Conservation (phyloP, 2,888 invertebrate species). For the Dryobotodes eremita region DNA sequence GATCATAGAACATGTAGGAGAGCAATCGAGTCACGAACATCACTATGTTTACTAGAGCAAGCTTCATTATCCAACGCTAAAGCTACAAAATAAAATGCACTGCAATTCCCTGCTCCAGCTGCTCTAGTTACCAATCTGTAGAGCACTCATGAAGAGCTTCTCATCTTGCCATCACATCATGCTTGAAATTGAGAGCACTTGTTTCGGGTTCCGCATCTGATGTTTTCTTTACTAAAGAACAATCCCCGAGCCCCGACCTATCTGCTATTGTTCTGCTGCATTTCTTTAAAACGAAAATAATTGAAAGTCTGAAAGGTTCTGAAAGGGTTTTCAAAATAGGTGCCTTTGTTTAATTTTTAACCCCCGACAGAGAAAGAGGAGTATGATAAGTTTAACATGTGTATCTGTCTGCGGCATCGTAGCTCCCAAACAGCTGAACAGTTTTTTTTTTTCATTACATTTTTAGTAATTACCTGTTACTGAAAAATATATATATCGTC, state of each 20-base stretch:
- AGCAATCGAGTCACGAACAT: too few relatives aligned
- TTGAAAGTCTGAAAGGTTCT: background rate
- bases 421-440: too few relatives aligned
- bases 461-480: background rate
- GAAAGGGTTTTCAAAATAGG: background rate
- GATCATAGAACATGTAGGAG: background rate
- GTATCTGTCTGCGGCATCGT: too few relatives aligned
- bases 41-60: background rate
- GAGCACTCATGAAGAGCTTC: background rate
- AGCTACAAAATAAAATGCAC: background rate
- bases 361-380: too few relatives aligned
- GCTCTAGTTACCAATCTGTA: conserved; percentile 23
- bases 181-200: conserved; percentile 36
- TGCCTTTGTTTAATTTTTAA: too few relatives aligned
- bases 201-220: background rate
- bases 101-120: background rate
- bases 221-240: background rate
- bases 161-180: background rate
- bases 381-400: too few relatives aligned
- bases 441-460: background rate
- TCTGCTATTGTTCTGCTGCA: background rate
- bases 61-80: background rate
- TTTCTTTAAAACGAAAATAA: conserved; percentile 19
- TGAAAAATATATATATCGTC: background rate
- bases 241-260: background rate